Evolutionary conservation across 2,113 vertebrate species (phyloP), one percentile per base, ranked within the genome.

Genomic region (Charina bottae): DNA sequence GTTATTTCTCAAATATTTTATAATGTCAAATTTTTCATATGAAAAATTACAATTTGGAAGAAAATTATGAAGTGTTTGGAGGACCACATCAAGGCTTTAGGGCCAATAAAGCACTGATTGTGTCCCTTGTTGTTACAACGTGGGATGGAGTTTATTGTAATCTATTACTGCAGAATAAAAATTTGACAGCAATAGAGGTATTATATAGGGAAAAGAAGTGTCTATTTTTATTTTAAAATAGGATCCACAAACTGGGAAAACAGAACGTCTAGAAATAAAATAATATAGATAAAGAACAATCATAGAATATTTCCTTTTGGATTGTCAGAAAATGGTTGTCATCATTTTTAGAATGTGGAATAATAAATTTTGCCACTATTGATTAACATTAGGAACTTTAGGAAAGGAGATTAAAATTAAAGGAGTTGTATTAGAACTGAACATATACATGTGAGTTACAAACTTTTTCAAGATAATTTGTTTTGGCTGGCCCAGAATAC

Each of bases 371-470:
- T 72, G 5, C n/a, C 13, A 33, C n/a, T 72, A 72, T 72, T 55
- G 17, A 83, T n/a, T 49, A 86, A 72, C 24, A 28, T 26, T 72
- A 54, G 84, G n/a, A 53, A 53, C 49, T 92, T 72, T 49, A 17
- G 13, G n/a, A 60, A 24, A 33, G 55, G 55, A n/a, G 23, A 54
- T 53, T 53, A 86, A 68, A 87, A 46, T 60, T 89, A 90, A 94
- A 96, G 21, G 60, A 58, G 91, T 83, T 58, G 54, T 90, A 83
- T 92, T 95, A 87, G 88, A 87, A 55, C 60, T 59, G 91, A 60
- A 6, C 55, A 92, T 93, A 90, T 90, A 37, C 49, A 85, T n/a
- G n/a, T 85, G 53, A 86, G 49, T 21, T 85, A 54, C 7, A 54
- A 54, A 17, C 19, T 85, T 60, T n/a, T 21, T 83, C 26, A 59